Evolutionary conservation across 2,888 invertebrate genomes (phyloP), one percentile per base, ranked within the genome.

Genomic region (Muscina levida): DNA sequence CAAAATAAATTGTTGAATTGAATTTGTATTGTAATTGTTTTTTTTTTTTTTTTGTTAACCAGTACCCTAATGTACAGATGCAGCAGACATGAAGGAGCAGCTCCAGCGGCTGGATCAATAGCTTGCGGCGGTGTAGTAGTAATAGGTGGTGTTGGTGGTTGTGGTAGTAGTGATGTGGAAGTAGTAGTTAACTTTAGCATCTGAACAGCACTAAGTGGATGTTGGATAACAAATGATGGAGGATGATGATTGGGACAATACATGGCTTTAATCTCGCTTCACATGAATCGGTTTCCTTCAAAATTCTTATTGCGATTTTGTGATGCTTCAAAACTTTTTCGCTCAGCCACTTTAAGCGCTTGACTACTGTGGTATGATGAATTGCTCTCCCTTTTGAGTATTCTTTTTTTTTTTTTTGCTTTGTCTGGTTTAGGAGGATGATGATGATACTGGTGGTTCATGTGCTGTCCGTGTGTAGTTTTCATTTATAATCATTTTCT

Each of bases 31-130:
- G 84, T 83, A 31, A 31, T 81, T 83, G 84, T 84, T 85, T 83
- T 76, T 83, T 79, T 84, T 83, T 83, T 84, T 85, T 87, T 86
- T 87, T 86, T 84, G 85, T 82, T 84, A 89, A 89, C 88, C 89
- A 90, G 89, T 90, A 90, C 90, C 90, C 90, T 88, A 90, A 89
- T 87, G 85, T 87, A 86, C 85, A 87, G 84, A 86, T 87, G 87
- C 85, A 84, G 83, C 85, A 87, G 80, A 85, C 8, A 31, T 87
- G 87, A 85, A 84, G 85, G 82, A 79, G 67, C 82, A 77, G 78
- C 68, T 77, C 72, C 81, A 79, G 80, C 67, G 67, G 24, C 53
- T 53, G 53, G 53, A 53, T 13, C 48, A 19, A 31, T 31, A 5
- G 8, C 31, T 51, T 19, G 51, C 17, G 24, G 37, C n/a, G 31